Evolutionary conservation across 2,797 vertebrate genomes (phyloP).

Genomic region (Ptychobarbus kaznakovi): DNA sequence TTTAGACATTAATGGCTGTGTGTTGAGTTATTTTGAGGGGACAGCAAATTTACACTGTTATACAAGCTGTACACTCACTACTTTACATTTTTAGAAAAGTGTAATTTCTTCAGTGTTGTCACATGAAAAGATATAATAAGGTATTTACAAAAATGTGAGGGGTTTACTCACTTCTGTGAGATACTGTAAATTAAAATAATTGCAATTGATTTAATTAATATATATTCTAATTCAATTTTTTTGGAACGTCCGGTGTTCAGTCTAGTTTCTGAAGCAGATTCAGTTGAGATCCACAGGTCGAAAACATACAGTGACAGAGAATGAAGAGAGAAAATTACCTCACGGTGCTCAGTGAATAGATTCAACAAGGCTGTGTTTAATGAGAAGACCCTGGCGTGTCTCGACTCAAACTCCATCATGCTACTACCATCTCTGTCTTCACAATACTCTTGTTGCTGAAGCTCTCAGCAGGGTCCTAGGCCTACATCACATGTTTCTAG

Average conservation of each 20-base stretch:
- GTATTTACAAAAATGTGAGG: too few species aligned
- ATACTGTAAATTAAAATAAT: background rate
- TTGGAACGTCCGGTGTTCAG: background rate
- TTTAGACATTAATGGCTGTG: too few species aligned
- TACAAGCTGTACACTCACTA: too few species aligned
- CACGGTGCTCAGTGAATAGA: background rate
- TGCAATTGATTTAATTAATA: background rate
- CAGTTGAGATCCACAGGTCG: background rate
- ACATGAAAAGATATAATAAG: too few species aligned
- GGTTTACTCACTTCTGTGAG: too few species aligned
- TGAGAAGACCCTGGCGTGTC: background rate
- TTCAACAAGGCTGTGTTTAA: background rate
- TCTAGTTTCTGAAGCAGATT: background rate
- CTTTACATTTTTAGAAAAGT: too few species aligned
- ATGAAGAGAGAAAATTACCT: background rate
- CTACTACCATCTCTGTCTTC: background rate
- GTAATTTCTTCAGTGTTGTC: too few species aligned
- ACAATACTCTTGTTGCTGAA: background rate
- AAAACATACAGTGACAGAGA: background rate
- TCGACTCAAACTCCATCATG: background rate
- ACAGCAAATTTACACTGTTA: too few species aligned
- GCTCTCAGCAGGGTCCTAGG: slow-evolving; percentile 4
- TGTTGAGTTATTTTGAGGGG: too few species aligned
- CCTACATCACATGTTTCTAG: slow-evolving; percentile 11
- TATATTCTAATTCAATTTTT: background rate